Conservation (phyloP, 2,113 vertebrate species). For the Prochilodus magdalenae region DNA sequence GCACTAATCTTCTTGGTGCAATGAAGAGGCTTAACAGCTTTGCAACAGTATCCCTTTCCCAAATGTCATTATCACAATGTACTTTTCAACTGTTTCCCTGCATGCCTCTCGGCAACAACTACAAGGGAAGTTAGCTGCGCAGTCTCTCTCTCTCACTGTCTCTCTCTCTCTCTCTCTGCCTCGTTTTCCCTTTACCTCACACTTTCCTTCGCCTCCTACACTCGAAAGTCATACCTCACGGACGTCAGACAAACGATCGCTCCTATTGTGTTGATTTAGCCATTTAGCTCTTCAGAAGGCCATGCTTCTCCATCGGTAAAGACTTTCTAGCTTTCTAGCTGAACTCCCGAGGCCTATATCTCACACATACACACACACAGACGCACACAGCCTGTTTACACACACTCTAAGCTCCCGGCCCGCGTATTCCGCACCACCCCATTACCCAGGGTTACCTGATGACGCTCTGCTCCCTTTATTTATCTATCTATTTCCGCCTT, state of each 20-base stretch:
- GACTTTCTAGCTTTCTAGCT: not conserved
- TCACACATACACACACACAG: slow-evolving; percentile 13
- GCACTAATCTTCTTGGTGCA: slow-evolving; percentile 78
- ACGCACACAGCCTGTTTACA: slow-evolving; percentile 14
- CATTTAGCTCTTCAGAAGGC: not conserved
- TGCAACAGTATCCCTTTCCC: slow-evolving; percentile 76
- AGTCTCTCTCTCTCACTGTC: not conserved
- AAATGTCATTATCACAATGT: slow-evolving; percentile 75
- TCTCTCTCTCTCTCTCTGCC: slow-evolving; percentile 6
- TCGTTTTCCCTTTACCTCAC: not conserved
- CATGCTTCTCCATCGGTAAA: not conserved
- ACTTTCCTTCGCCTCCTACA: slow-evolving; percentile 25
- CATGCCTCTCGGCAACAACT: slow-evolving; percentile 71
- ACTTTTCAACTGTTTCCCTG: slow-evolving; percentile 64
- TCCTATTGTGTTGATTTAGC: slow-evolving; percentile 32
- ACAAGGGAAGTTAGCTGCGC: slow-evolving; percentile 61
- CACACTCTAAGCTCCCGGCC: slow-evolving; percentile 1
- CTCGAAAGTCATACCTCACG: slow-evolving; percentile 34
- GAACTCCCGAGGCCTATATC: slow-evolving; percentile 30
- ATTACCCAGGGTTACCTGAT: slow-evolving; percentile 66
- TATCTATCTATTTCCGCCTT: slow-evolving; percentile 60
- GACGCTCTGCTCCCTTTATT: slow-evolving; percentile 55
- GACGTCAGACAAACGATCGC: slow-evolving; percentile 20
- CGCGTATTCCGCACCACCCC: slow-evolving; percentile 49
- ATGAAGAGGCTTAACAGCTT: slow-evolving; percentile 81